These are phyloP conservation scores for Drosophila mayri DNA, from an alignment of 1,140 invertebrate species.

Conservation along the genomic window DNA sequence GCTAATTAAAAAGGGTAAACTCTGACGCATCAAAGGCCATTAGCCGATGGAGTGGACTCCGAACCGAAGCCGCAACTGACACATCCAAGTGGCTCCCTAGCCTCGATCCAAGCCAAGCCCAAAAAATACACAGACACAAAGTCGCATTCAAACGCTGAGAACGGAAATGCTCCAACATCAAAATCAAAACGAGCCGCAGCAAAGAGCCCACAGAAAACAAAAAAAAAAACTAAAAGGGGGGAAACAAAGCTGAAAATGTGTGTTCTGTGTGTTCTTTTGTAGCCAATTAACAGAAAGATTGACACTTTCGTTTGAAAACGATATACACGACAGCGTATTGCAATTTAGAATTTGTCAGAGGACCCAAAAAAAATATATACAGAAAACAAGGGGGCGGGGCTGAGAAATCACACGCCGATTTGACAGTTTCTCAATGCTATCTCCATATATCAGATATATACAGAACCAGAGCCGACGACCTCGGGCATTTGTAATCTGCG, in stretches of 20 bases:
- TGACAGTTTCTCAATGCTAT: conserved; percentile 52
- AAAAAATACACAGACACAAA: conserved; percentile 37
- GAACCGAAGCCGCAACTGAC: conserved; percentile 17
- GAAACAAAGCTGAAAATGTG: conserved; percentile 35
- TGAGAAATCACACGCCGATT: conserved; percentile 62
- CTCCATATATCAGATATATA: conserved; percentile 37
- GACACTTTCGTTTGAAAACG: conserved; percentile 79
- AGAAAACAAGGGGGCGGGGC: neutral
- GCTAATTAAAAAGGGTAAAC: conserved; percentile 77
- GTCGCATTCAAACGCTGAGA: conserved; percentile 62
- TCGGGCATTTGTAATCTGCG: conserved; percentile 69
- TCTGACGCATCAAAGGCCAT: conserved; percentile 79
- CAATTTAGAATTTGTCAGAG: conserved; percentile 72
- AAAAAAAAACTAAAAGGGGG: conserved; percentile 2
- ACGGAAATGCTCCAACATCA: conserved; percentile 67
- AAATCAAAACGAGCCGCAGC: conserved; percentile 58
- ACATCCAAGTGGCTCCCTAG: conserved; percentile 17
- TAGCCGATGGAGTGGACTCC: conserved; percentile 65
- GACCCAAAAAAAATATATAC: conserved; percentile 2
- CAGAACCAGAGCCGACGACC: conserved; percentile 36
- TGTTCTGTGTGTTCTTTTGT: conserved; percentile 56
- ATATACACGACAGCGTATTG: conserved; percentile 61
- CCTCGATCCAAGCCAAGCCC: conserved; percentile 49
- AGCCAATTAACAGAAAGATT: conserved; percentile 82
- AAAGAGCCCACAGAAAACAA: conserved; percentile 23